phyloP scores from a whole-genome alignment of 1,140 invertebrate species.

The Anastrepha obliqua region DNA sequence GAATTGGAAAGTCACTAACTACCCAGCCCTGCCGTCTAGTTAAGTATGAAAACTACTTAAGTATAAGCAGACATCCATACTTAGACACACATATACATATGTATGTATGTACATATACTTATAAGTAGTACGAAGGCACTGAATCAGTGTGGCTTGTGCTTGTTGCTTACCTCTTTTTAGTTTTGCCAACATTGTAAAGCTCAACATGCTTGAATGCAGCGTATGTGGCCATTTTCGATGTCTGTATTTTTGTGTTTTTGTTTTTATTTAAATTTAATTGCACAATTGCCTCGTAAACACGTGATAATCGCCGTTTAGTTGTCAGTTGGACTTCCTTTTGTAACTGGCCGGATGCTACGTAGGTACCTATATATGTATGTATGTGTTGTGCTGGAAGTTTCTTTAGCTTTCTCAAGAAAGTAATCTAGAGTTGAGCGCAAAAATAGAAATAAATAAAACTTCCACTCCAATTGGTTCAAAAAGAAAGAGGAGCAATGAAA shows the following conservation, averaged over 20 bases:
- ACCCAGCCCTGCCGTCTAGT: not conserved
- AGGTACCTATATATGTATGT: not conserved
- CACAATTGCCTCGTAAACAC: conserved; percentile 19
- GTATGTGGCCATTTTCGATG: conserved; percentile 79
- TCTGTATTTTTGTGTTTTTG: conserved; percentile 57
- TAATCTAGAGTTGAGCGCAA: conserved; percentile 11
- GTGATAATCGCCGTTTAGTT: not conserved
- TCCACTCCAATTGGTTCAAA: not conserved
- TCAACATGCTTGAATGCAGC: conserved; percentile 83
- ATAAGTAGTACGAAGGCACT: not conserved
- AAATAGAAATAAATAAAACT: not conserved
- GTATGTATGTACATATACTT: not conserved
- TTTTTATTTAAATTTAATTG: conserved; percentile 44
- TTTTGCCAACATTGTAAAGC: conserved; percentile 82
- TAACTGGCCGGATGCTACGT: conserved; percentile 19
- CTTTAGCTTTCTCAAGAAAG: conserved; percentile 51
- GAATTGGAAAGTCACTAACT: conserved; percentile 44
- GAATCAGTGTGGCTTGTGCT: conserved; percentile 17
- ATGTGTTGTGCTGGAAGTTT: conserved; percentile 23
- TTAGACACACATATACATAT: not conserved
- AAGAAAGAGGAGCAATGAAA: not conserved
- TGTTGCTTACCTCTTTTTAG: conserved; percentile 79
- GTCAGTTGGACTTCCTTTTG: not conserved
- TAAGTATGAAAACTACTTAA: not conserved
- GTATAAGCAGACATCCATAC: not conserved